Conservation (phyloP, 1,140 invertebrate genomes). For the Drosophila pseudoobscura region DNA sequence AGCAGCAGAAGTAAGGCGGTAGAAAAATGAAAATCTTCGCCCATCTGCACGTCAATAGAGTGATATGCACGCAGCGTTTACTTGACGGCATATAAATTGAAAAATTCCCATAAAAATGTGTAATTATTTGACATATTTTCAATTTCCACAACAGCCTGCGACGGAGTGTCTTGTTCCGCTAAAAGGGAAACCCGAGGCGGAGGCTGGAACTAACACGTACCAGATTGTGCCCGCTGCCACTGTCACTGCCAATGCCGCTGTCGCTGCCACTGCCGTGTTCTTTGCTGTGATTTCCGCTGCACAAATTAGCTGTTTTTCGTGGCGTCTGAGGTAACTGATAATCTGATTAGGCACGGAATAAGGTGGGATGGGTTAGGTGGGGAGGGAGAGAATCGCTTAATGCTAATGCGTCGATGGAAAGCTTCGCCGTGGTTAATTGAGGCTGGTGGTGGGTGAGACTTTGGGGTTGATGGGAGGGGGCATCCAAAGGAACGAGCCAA, state of each 20-base stretch:
- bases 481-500: neutral
- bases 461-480: neutral
- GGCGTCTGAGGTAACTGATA: conserved; percentile 39
- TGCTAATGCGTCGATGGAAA: conserved; percentile 49
- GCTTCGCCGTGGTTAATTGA: conserved; percentile 38
- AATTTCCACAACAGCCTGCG: conserved; percentile 62
- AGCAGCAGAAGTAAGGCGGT: neutral
- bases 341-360: conserved; percentile 46
- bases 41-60: conserved; percentile 57
- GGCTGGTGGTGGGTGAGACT: neutral
- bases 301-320: conserved; percentile 54
- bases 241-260: neutral
- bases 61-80: conserved; percentile 70
- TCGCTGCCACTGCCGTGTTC: neutral
- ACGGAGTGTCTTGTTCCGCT: neutral
- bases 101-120: conserved; percentile 80
- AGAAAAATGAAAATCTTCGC: neutral
- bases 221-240: conserved; percentile 8
- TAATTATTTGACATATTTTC: conserved; percentile 78
- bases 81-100: conserved; percentile 81
- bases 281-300: conserved; percentile 61
- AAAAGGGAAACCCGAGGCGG: conserved; percentile 20
- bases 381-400: conserved; percentile 23
- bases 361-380: neutral
- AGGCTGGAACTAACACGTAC: conserved; percentile 29